Conservation (phyloP, 2,888 invertebrate species). For the Glaucopsyche alexis region DNA sequence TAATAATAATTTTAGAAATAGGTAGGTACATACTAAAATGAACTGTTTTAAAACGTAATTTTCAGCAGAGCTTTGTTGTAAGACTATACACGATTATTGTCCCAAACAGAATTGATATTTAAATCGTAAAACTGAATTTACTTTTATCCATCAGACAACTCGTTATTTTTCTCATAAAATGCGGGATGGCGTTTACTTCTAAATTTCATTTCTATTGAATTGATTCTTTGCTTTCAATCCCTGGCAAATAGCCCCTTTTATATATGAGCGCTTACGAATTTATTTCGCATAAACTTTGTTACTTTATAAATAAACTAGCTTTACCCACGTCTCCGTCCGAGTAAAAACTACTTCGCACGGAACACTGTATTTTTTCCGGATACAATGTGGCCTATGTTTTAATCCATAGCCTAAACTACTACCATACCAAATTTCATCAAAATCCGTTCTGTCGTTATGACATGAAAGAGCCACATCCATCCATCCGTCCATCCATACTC, state of each 20-base stretch:
- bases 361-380: too few relatives aligned
- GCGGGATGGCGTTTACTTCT: constrained; percentile 59
- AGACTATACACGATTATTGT: constrained; percentile 32
- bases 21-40: too few relatives aligned
- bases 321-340: too few relatives aligned
- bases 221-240: constrained; percentile 49
- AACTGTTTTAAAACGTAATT: background rate
- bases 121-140: constrained; percentile 41
- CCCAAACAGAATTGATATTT: constrained; percentile 35
- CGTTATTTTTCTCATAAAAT: constrained; percentile 59
- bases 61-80: constrained; percentile 28
- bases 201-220: constrained; percentile 64
- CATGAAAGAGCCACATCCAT: too few relatives aligned
- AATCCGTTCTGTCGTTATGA: too few relatives aligned
- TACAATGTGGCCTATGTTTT: too few relatives aligned
- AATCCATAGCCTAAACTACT: too few relatives aligned
- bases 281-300: constrained; percentile 22
- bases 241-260: constrained; percentile 37
- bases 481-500: too few relatives aligned
- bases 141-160: constrained; percentile 53
- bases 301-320: constrained; percentile 1
- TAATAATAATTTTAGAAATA: too few relatives aligned
- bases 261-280: constrained; percentile 16
- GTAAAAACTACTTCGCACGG: too few relatives aligned
- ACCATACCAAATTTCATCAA: too few relatives aligned